Conservation (phyloP, 2,797 vertebrate species). For the Epinephelus awoara region DNA sequence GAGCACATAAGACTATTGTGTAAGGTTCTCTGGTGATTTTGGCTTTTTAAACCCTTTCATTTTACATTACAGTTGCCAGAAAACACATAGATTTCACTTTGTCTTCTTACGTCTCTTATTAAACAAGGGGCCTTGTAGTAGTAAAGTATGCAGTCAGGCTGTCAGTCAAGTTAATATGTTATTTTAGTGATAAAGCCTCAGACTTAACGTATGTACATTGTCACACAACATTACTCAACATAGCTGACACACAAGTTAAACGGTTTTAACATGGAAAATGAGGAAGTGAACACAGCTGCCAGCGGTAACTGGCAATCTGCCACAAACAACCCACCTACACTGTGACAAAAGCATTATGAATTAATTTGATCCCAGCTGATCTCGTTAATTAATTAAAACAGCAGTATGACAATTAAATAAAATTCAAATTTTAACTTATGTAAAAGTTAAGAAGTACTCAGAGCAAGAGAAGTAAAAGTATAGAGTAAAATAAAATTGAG, state of each 20-base stretch:
- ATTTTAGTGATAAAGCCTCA: background rate
- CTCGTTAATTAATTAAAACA: background rate
- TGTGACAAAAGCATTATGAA: background rate
- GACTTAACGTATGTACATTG: background rate
- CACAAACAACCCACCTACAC: background rate
- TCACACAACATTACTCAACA: background rate
- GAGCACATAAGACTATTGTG: background rate
- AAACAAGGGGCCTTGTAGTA: background rate
- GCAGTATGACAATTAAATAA: background rate
- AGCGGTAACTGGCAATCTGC: conserved; percentile 35
- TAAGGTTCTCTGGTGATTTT: background rate
- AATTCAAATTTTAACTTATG: background rate
- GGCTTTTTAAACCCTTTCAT: background rate
- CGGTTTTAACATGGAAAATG: background rate
- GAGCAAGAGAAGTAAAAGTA: background rate
- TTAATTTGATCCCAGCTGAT: background rate
- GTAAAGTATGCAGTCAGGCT: background rate
- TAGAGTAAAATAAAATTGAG: background rate
- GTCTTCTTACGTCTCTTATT: background rate
- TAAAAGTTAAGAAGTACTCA: background rate
- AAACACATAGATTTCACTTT: background rate
- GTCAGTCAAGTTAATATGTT: background rate
- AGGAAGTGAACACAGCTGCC: conserved; percentile 55
- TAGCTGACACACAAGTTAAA: conserved; percentile 19
- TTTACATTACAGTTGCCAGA: background rate